These are phyloP conservation scores for Patagioenas fasciata DNA, from an alignment of 2,113 vertebrate species.

Conservation along the genomic window DNA sequence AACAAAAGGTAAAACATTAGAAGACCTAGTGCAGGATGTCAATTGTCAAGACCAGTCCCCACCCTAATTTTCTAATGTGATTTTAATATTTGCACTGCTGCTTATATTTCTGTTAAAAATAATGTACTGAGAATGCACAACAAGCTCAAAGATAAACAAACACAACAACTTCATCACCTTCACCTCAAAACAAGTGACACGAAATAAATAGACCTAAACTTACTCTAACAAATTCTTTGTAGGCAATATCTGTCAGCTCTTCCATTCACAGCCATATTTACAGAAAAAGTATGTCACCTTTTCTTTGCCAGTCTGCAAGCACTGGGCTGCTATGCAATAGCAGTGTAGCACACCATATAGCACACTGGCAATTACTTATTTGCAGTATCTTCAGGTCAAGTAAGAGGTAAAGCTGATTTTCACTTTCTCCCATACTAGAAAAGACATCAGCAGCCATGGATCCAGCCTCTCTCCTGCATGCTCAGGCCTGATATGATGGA, in stretches of 20 bases:
- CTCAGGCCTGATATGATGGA: not conserved
- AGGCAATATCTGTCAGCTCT: not conserved
- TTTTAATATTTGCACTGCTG: not conserved
- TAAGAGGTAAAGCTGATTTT: not conserved
- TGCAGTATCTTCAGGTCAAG: not conserved
- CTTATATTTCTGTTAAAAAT: not conserved
- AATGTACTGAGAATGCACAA: not conserved
- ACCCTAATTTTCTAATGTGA: not conserved
- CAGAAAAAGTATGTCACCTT: not conserved
- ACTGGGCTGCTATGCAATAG: rapidly evolving
- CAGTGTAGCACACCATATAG: rapidly evolving
- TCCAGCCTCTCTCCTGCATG: not conserved
- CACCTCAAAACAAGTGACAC: not conserved
- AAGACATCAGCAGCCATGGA: not conserved
- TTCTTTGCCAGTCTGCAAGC: not conserved
- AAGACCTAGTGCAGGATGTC: not conserved
- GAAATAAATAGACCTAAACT: not conserved
- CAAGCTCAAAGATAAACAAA: not conserved
- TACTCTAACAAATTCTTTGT: not conserved
- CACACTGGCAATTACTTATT: not conserved
- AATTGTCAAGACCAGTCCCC: not conserved
- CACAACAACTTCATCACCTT: not conserved
- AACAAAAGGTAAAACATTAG: not conserved
- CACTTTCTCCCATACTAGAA: not conserved
- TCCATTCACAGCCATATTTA: not conserved